A percentile compares a stretch with the other conserved stretches of the same genome.
Conservation (phyloP, 2,888 invertebrate genomes). For the Mycogona germanica region DNA sequence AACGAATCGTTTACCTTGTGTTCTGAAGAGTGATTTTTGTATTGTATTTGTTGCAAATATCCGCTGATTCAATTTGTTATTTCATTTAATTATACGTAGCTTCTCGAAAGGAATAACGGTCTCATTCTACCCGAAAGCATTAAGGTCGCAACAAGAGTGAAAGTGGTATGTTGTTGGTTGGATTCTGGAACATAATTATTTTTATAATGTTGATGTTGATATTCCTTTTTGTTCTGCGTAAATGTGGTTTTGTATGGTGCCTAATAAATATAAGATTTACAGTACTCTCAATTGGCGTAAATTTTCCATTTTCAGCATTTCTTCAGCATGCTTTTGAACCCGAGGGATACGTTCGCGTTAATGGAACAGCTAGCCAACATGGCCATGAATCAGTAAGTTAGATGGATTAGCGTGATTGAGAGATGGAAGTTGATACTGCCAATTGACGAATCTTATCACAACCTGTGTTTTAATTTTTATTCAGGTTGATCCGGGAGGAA, state of each 20-base stretch:
- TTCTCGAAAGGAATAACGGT: conserved; percentile 35
- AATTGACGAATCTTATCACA: neutral
- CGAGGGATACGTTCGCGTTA: conserved; percentile 75
- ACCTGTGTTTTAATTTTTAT: conserved; percentile 14
- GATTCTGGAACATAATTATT: neutral
- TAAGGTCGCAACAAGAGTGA: conserved; percentile 69
- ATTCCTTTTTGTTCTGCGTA: too few species aligned
- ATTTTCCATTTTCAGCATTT: conserved; percentile 61
- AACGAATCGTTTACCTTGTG: neutral
- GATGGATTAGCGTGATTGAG: too few species aligned
- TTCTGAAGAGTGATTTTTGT: neutral
- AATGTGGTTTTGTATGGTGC: too few species aligned
- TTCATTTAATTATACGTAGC: conserved; percentile 24
- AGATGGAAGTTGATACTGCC: neutral
- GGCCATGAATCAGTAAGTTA: conserved; percentile 64
- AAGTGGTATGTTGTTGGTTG: conserved; percentile 38
- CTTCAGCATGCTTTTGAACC: conserved; percentile 83
- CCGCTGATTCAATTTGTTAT: conserved; percentile 5
- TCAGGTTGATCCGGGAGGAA: conserved; percentile 80
- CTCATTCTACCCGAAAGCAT: conserved; percentile 71
- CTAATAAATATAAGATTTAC: too few species aligned
- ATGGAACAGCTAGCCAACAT: conserved; percentile 94
- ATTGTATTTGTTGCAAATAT: conserved; percentile 8
- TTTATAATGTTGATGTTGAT: conserved; percentile 20
- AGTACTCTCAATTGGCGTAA: too few species aligned